Evolutionary conservation across 2,113 vertebrate species (phyloP), one percentile per base, ranked within the genome.

Genomic region (Vidua macroura): DNA sequence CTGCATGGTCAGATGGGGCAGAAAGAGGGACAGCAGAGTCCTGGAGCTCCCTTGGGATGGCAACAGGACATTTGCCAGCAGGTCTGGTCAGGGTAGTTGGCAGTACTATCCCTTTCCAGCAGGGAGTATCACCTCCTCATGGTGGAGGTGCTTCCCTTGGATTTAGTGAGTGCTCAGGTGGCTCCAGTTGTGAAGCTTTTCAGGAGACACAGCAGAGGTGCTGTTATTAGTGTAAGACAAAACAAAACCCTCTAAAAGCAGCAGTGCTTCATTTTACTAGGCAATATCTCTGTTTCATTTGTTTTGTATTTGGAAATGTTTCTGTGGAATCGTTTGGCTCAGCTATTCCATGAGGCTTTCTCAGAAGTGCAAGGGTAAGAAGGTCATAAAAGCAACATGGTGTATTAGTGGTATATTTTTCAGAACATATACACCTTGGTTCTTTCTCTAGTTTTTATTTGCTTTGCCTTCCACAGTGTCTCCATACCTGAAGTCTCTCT

Each of bases 401-500:
- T 43, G 41, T 75, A 83, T 76, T 64, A 58, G n/a, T 76, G 13
- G 3, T 81, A 27, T 79, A 3, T 67, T 79, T 91, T 39, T 37
- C 4, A 46, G 37, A 55, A 59, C 56, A 83, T 55, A 73, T 59
- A 39, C 31, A 44, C 31, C 27, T 69, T 62, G 13, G 7, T 58
- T 92, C 55, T 64, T 76, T 58, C 20, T 78, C n/a, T 52, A 49
- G 6, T 90, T 94, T 86, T n/a, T 18, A 10, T 70, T 74, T 85
- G 7, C 75, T 76, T 73, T 96, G 58, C 82, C 14, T 91, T 82
- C 24, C 67, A 19, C 93, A 99, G 99, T 99, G 94, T 99, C 99
- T 58, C 99, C 99, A 2, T 99, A 99, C 96, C 97, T 99, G 97
- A 99, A 99, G 96, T 99, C 99, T 94, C 98, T 99, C 66, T 99